Evolutionary conservation across 2,113 vertebrate species (phyloP).

Genomic region (Antechinus stuartii): DNA sequence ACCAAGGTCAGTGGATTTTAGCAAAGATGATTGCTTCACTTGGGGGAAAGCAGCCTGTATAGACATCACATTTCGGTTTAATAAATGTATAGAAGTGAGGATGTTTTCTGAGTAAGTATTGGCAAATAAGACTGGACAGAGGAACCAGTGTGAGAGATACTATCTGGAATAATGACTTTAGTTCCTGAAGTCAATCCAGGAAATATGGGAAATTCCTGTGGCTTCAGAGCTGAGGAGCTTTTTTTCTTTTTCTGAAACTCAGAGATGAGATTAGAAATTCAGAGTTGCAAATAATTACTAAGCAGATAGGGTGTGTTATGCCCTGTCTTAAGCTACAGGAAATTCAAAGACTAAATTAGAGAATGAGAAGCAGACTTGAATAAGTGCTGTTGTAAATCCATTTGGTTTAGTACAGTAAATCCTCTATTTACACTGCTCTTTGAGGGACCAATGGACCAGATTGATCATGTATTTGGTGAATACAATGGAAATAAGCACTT

Average conservation of each 20-base stretch:
- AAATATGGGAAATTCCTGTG: background rate
- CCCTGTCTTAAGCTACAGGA: background rate
- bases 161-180: background rate
- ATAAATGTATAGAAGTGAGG: background rate
- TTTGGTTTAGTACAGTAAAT: background rate
- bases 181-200: background rate
- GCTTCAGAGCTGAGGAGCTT: background rate
- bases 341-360: background rate
- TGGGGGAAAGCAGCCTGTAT: background rate
- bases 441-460: background rate
- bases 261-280: background rate
- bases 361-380: background rate
- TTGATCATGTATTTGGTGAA: background rate
- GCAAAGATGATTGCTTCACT: background rate
- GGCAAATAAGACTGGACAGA: background rate
- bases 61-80: fast-evolving
- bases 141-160: background rate
- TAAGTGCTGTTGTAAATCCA: background rate
- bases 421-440: background rate
- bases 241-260: background rate
- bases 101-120: background rate
- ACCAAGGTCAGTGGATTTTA: constrained; percentile 32
- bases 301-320: background rate
- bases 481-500: background rate
- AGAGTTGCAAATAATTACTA: background rate